phyloP scores from a whole-genome alignment of 2,888 invertebrate genomes.

The Ommatoiulus sabulosus region DNA sequence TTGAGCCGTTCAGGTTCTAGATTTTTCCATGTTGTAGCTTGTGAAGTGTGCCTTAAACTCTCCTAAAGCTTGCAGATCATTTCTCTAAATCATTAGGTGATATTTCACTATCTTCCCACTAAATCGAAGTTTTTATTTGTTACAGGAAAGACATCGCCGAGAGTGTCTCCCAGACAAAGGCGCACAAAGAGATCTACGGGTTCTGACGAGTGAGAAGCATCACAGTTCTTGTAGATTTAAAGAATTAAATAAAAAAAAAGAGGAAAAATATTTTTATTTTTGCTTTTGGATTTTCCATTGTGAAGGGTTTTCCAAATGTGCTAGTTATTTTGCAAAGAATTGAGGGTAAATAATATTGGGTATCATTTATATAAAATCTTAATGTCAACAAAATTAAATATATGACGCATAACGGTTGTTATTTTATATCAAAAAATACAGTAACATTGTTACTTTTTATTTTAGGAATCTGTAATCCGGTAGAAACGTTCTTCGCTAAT shows the following conservation, averaged over 20 bases:
- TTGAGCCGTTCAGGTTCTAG: no score
- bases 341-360: not conserved
- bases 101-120: no score
- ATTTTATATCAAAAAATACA: conserved; percentile 40
- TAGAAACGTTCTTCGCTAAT: not conserved
- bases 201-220: conserved; percentile 55
- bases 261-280: conserved; percentile 18
- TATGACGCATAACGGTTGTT: not conserved
- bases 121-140: not conserved
- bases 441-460: not conserved
- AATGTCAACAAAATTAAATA: conserved; percentile 15
- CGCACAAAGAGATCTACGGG: conserved; percentile 59
- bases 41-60: not conserved
- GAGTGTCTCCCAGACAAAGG: conserved; percentile 59
- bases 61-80: no score
- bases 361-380: not conserved
- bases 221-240: conserved; percentile 47
- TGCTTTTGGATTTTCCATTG: not conserved
- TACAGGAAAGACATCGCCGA: conserved; percentile 54
- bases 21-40: not conserved
- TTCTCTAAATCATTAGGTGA: no score
- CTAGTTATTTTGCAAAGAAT: not conserved
- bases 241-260: conserved; percentile 53
- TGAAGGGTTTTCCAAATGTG: not conserved
- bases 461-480: not conserved